These are phyloP conservation scores for Phalacrocorax pelagicus DNA, from an alignment of 2,113 vertebrate genomes.

Conservation along the genomic window DNA sequence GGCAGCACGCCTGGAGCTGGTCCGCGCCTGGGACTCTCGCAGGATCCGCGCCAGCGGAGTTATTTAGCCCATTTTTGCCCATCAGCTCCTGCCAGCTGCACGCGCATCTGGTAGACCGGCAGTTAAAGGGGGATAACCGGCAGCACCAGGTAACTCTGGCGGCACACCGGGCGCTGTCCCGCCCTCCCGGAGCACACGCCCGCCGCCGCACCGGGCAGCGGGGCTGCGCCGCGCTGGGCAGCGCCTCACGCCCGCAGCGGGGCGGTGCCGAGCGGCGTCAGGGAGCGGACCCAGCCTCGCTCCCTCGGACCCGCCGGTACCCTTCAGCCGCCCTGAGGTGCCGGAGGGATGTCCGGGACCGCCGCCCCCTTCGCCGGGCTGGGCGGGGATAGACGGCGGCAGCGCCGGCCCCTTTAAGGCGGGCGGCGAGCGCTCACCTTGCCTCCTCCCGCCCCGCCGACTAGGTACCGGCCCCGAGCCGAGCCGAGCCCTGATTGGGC, in stretches of 20 bases:
- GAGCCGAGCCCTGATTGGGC: too few species aligned
- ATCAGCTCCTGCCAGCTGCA: accelerated
- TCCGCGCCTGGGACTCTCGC: accelerated
- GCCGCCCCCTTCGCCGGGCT: too few species aligned
- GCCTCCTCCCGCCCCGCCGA: too few species aligned
- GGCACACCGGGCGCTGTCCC: background rate
- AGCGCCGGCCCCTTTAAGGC: too few species aligned
- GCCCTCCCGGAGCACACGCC: background rate
- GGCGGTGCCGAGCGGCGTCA: background rate
- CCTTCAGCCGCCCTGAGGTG: background rate
- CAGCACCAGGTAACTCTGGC: accelerated
- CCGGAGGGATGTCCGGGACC: too few species aligned
- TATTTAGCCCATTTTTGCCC: accelerated
- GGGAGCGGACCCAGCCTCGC: background rate
- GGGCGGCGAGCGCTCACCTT: too few species aligned
- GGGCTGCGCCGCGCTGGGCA: background rate
- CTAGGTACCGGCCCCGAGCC: too few species aligned
- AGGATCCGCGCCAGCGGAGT: accelerated
- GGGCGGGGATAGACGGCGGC: too few species aligned
- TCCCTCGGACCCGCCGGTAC: too few species aligned
- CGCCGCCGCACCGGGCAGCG: background rate
- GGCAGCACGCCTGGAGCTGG: accelerated
- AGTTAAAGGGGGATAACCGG: accelerated
- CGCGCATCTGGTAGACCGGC: accelerated
- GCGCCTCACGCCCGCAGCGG: background rate